Conservation (phyloP, 92 coral and sea anemone species). For the Actinostola sp. region DNA sequence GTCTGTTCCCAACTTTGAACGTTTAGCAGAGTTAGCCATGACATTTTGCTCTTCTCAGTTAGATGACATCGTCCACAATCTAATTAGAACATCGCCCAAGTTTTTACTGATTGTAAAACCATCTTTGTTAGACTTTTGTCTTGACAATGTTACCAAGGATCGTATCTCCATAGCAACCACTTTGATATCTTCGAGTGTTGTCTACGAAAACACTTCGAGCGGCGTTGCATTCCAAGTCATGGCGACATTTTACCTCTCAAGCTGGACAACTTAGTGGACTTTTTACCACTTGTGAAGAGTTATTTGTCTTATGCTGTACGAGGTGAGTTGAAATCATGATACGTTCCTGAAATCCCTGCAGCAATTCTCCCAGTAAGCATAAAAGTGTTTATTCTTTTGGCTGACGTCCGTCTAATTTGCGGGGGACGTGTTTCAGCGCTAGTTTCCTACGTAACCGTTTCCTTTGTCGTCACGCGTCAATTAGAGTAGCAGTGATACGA, state of each 20-base stretch:
- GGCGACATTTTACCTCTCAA: constrained; percentile 9
- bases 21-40: constrained; percentile 34
- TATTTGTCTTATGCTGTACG: not conserved
- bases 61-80: constrained; percentile 50
- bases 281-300: constrained; percentile 23
- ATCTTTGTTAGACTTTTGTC: constrained; percentile 57
- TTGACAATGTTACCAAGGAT: constrained; percentile 56
- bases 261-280: constrained; percentile 17
- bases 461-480: too few species aligned
- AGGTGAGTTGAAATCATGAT: too few species aligned
- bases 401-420: too few species aligned
- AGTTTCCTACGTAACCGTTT: too few species aligned
- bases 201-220: constrained; percentile 69
- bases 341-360: too few species aligned
- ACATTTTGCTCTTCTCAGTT: constrained; percentile 45
- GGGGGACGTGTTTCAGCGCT: too few species aligned
- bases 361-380: too few species aligned
- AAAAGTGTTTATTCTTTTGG: too few species aligned
- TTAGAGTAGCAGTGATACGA: too few species aligned
- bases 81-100: constrained; percentile 40
- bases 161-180: constrained; percentile 72
- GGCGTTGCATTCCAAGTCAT: constrained; percentile 34
- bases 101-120: constrained; percentile 43
- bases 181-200: constrained; percentile 45
- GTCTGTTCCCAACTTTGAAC: constrained; percentile 21